Evolutionary conservation across 2,888 invertebrate genomes (phyloP), one percentile per base, ranked within the genome.

Genomic region (Lutraria lutraria): DNA sequence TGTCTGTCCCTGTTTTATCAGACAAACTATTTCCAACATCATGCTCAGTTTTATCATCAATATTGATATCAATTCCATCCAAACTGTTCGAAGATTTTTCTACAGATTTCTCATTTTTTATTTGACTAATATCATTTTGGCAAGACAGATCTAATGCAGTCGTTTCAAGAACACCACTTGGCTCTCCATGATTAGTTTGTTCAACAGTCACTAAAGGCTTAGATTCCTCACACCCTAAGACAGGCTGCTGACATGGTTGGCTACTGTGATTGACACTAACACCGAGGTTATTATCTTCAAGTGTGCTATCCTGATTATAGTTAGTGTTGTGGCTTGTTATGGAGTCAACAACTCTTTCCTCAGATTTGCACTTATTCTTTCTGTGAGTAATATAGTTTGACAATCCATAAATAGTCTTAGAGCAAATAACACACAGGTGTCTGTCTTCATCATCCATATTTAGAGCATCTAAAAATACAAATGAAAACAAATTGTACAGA

Each of bases 361-460:
- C 29, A 13, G 13, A 29, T 29, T 29, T 15, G 53, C 84, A 84
- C 16, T 19, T 21, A 54, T 53, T 84, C 52, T 85, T 85, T 34
- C 85, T 31, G 29, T 85, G 85, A 15, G 34, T 12, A 21, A 85
- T 80, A 80, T 85, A 85, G 76, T 85, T 85, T 19, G 60, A 19
- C 31, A 85, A 80, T 19, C 85, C 85, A 34, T 21, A 43, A 21
- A 85, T 80, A 21, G 85, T 85, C 60, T 85, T 19, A 31, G 34
- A 31, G 54, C 85, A 85, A 31, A 79, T 34, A 60, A 80, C 54
- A 85, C 85, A 85, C 25, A 79, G 34, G 21, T 85, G 85, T 52
- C 60, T 29, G 31, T 85, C 85, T 53, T 81, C 52, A 21, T 85
- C 56, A 6, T 79, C 79, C 76, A 76, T 76, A 60, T 85, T 76